A percentile compares a stretch with the other conserved stretches of the same genome.
phyloP scores from a whole-genome alignment of 2,888 invertebrate genomes.

The Gymnoscelis rufifasciata region DNA sequence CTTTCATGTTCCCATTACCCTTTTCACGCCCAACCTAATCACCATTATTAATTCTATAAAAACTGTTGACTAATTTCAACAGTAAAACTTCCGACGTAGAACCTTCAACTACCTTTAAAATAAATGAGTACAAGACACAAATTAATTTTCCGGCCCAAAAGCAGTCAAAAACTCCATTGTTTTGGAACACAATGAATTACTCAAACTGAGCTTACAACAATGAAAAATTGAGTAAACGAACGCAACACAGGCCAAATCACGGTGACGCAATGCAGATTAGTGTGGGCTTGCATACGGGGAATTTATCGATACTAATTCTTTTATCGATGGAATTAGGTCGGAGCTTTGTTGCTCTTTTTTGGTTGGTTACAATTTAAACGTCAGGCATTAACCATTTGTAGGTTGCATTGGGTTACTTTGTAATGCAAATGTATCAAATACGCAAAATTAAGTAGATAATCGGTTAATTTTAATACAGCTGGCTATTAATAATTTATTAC shows the following conservation, averaged over 20 bases:
- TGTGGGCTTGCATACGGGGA: slow-evolving; percentile 27
- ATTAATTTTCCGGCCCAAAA: slow-evolving; percentile 50
- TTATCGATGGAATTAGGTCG: slow-evolving; percentile 25
- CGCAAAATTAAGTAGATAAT: too few relatives aligned
- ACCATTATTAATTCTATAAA: too few relatives aligned
- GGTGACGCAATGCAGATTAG: slow-evolving; percentile 51
- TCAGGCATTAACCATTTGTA: too few relatives aligned
- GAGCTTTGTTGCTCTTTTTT: too few relatives aligned
- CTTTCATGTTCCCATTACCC: too few relatives aligned
- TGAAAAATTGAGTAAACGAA: slow-evolving; percentile 64
- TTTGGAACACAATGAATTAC: slow-evolving; percentile 53
- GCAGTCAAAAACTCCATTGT: slow-evolving; percentile 50
- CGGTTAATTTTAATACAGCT: too few relatives aligned
- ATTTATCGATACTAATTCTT: slow-evolving; percentile 1
- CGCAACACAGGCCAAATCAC: slow-evolving; percentile 56
- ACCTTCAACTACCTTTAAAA: slow-evolving; percentile 1
- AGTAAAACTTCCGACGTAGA: neutral
- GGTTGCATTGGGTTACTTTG: too few relatives aligned
- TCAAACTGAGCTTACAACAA: slow-evolving; percentile 44
- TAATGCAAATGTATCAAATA: too few relatives aligned
- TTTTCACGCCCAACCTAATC: too few relatives aligned
- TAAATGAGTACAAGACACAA: slow-evolving; percentile 18
- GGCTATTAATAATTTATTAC: too few relatives aligned
- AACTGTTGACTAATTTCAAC: neutral
- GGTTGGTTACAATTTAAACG: too few relatives aligned